These are phyloP conservation scores for Polymixis lichenea DNA, from an alignment of 2,888 invertebrate species.

Conservation along the genomic window DNA sequence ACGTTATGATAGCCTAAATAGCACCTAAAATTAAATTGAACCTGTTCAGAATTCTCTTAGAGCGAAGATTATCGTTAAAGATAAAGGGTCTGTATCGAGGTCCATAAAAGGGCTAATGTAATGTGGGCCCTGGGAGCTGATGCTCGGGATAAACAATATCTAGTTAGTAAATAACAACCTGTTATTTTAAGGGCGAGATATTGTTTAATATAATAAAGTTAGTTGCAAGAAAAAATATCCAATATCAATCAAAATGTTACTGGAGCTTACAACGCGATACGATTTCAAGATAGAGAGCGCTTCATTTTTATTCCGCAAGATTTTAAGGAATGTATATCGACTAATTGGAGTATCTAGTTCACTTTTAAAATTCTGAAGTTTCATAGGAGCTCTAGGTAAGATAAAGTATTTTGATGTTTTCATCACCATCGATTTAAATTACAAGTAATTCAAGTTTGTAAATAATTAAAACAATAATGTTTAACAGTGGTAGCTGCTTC, in stretches of 20 bases:
- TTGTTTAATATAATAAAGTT: constrained; percentile 18
- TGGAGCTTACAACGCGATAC: constrained; percentile 22
- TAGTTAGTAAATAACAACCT: constrained; percentile 41
- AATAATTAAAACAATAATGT: constrained; percentile 29
- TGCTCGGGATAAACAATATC: constrained; percentile 50
- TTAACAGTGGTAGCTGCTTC: background rate
- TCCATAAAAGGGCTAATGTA: constrained; percentile 57
- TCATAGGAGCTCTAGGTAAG: background rate
- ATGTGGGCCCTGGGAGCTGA: constrained; percentile 50
- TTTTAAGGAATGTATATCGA: constrained; percentile 1
- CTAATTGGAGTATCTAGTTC: constrained; percentile 9
- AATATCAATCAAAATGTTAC: constrained; percentile 35
- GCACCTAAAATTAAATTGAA: constrained; percentile 66
- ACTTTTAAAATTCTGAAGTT: constrained; percentile 5
- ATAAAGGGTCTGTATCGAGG: constrained; percentile 55
- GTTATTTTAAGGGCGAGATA: constrained; percentile 34
- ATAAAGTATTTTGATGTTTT: background rate
- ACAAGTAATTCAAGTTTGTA: background rate
- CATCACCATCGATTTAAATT: background rate
- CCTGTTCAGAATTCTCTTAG: constrained; percentile 59
- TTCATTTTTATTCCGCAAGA: constrained; percentile 9
- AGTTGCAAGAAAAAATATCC: constrained; percentile 24
- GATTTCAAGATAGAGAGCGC: constrained; percentile 22
- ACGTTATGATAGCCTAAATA: constrained; percentile 54
- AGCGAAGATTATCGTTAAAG: constrained; percentile 61